Evolutionary conservation across 2,797 vertebrate species (phyloP), one percentile per base, ranked within the genome.

Genomic region (Darevskia mixta): DNA sequence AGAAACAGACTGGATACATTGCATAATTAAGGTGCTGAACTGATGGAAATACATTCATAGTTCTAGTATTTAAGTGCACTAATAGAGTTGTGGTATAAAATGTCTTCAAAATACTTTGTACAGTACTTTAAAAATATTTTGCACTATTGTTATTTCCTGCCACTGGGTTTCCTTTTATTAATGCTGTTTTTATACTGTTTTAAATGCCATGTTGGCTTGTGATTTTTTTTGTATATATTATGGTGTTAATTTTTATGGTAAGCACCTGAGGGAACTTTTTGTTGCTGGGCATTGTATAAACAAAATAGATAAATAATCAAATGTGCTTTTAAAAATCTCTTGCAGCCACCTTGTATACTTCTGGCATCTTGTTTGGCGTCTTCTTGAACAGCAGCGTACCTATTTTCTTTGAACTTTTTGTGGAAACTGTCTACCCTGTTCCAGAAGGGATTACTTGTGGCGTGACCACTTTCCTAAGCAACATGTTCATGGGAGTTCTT

Each of bases 381-480:
- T 99, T 99, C 95, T 97, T 99, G 93, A 99, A 98, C 96, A 98
- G 99, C 97, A 99, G 98, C 0, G 95, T 99, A 90, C 99, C 99
- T 27, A 99, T 99, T 95, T 99, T 99, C 98, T 98, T 99, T 23
- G 99, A 99, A 96, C 98, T 99, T 88, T 98, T 98, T 92, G 98
- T 99, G 89, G 99, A 99, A 96, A 99, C 99, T 0, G 98, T 99
- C 88, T 99, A 99, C 94, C 99, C 99, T 1, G 98, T 99, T 94
- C 99, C 99, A 89, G 99, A 99, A 97, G 99, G 99, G 94, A 99
- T 99, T 97, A 99, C 98, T 88, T 99, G 99, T 2, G 99, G 99
- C 78, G 98, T 99, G 88, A 98, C 99, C 95, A 99, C 99, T 84
- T 99, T 99, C 95, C 95, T 99, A 92, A 98, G 98, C 94, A 99